A percentile compares a stretch with the other conserved stretches of the same genome.
Conservation (phyloP, 2,888 invertebrate genomes). For the Molanna angustata region DNA sequence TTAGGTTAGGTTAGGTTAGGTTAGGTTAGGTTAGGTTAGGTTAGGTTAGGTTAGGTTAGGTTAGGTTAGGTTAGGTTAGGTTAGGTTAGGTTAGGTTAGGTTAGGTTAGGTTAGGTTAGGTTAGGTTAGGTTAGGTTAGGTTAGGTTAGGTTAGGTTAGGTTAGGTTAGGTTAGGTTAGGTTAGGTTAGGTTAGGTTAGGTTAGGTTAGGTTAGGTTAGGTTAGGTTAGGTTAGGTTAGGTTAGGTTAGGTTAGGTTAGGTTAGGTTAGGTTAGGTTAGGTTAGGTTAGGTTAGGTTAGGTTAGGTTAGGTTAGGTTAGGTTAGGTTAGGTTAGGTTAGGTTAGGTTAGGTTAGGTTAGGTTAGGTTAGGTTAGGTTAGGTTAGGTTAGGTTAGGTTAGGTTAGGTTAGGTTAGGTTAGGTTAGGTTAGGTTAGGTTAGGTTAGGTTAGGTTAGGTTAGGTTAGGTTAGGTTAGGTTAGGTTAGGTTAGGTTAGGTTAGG, state of each 20-base stretch:
- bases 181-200: constrained; percentile 7
- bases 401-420: constrained; percentile 7
- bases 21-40: constrained; percentile 18
- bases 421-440: constrained; percentile 4
- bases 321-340: constrained; percentile 9
- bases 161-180: constrained; percentile 7
- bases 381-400: constrained; percentile 7
- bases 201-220: constrained; percentile 7
- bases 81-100: constrained; percentile 7
- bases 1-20: constrained; percentile 20
- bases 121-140: constrained; percentile 22
- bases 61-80: constrained; percentile 12
- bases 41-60: constrained; percentile 15
- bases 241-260: constrained; percentile 7
- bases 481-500: constrained; percentile 4
- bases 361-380: constrained; percentile 7
- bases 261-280: constrained; percentile 7
- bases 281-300: constrained; percentile 9
- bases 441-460: constrained; percentile 7
- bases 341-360: background rate
- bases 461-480: constrained; percentile 7
- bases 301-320: constrained; percentile 14
- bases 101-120: constrained; percentile 18
- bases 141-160: constrained; percentile 7
- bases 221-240: constrained; percentile 7